phyloP scores from a whole-genome alignment of 2,113 vertebrate genomes.

The Oceanites oceanicus region DNA sequence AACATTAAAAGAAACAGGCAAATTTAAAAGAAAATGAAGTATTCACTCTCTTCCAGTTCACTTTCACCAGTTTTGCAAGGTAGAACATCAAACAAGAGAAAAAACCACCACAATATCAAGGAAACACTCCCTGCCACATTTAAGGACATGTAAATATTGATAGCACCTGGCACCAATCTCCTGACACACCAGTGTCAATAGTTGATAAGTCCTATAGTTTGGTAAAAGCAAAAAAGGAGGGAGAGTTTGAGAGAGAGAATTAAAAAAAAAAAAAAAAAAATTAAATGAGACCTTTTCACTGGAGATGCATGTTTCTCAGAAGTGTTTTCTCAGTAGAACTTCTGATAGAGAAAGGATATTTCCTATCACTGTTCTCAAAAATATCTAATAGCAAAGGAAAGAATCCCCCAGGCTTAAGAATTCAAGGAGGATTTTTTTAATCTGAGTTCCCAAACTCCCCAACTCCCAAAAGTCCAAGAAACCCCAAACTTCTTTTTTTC shows the following conservation, averaged over 20 bases:
- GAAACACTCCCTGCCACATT: background rate
- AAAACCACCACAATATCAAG: background rate
- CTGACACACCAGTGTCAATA: background rate
- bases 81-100: background rate
- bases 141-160: background rate
- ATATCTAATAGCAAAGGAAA: background rate
- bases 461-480: background rate
- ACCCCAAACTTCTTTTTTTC: background rate
- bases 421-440: background rate
- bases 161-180: background rate
- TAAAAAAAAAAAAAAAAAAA: background rate
- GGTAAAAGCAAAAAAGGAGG: background rate
- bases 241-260: background rate
- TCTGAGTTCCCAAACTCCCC: background rate
- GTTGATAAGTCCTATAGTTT: background rate
- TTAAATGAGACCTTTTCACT: background rate
- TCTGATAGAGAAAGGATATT: background rate
- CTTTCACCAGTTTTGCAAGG: background rate
- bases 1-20: too few relatives aligned
- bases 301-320: background rate
- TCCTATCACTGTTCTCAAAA: background rate
- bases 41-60: background rate
- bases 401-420: background rate
- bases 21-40: background rate
- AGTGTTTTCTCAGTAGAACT: background rate